phyloP scores from a whole-genome alignment of 2,888 invertebrate genomes.

The Allolobophora icterica region DNA sequence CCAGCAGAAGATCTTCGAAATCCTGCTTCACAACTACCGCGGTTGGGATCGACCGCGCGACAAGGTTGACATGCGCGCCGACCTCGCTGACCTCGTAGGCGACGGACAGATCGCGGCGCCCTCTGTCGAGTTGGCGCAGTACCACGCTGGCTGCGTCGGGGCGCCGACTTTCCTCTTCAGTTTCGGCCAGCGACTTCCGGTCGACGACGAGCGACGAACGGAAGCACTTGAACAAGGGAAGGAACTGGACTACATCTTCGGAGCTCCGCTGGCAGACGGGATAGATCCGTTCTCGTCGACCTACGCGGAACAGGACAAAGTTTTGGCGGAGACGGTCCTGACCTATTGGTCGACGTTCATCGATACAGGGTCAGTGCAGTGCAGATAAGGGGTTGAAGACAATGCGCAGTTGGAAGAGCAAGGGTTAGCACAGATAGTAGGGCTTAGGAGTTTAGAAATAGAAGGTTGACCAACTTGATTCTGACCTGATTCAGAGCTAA shows the following conservation, averaged over 20 bases:
- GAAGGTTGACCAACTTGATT: too few species aligned
- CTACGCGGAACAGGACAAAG: constrained; percentile 54
- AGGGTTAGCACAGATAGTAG: too few species aligned
- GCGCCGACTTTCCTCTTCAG: constrained; percentile 68
- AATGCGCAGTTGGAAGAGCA: not conserved
- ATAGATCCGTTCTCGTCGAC: constrained; percentile 55
- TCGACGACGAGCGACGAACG: constrained; percentile 39
- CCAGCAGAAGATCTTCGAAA: constrained; percentile 89
- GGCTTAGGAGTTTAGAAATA: too few species aligned
- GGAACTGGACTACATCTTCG: constrained; percentile 62
- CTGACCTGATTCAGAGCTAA: too few species aligned
- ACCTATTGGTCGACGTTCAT: constrained; percentile 63
- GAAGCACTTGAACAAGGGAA: not conserved
- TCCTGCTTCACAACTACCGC: constrained; percentile 92
- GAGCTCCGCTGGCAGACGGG: constrained; percentile 61
- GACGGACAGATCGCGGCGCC: constrained; percentile 78
- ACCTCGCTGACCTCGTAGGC: constrained; percentile 76
- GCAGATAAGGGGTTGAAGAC: not conserved
- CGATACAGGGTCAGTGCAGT: constrained; percentile 58
- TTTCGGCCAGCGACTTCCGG: constrained; percentile 55
- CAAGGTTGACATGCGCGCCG: constrained; percentile 82
- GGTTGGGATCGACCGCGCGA: constrained; percentile 77
- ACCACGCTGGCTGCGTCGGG: constrained; percentile 75
- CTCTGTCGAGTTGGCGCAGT: constrained; percentile 84
- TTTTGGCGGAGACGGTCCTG: constrained; percentile 60